phyloP scores from a whole-genome alignment of 2,113 vertebrate genomes.

The Mustela nigripes region DNA sequence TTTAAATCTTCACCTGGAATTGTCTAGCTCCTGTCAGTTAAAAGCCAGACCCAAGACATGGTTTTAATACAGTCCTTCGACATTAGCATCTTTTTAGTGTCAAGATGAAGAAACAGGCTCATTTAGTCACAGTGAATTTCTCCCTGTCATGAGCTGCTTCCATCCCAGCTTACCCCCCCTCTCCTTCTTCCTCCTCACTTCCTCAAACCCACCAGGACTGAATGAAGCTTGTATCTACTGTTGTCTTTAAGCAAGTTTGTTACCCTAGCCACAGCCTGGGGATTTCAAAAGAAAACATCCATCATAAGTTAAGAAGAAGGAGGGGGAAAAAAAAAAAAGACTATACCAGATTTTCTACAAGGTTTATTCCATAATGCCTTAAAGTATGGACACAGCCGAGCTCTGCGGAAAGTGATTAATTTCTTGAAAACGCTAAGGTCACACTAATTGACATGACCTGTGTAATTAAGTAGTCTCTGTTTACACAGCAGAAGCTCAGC shows the following conservation, averaged over 20 bases:
- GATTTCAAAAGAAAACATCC: slow-evolving; percentile 76
- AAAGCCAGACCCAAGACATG: slow-evolving; percentile 69
- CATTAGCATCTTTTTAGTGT: slow-evolving; percentile 79
- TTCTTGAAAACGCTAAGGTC: slow-evolving; percentile 91
- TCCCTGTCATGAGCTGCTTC: slow-evolving; percentile 27
- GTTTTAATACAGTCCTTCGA: slow-evolving; percentile 65
- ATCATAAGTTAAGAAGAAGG: slow-evolving; percentile 76
- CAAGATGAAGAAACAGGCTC: slow-evolving; percentile 72
- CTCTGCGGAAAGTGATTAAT: slow-evolving; percentile 90
- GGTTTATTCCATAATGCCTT: slow-evolving; percentile 82
- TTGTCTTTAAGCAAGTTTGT: slow-evolving; percentile 75
- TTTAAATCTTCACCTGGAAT: slow-evolving; percentile 75
- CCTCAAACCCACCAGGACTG: slow-evolving; percentile 44
- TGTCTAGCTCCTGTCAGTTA: slow-evolving; percentile 70
- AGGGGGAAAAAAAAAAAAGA: slow-evolving; percentile 43
- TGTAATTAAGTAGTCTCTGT: slow-evolving; percentile 93
- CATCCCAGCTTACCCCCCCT: neutral
- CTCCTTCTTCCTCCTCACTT: neutral
- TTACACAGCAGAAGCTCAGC: slow-evolving; percentile 89
- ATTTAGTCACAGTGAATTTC: slow-evolving; percentile 64
- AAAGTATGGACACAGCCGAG: slow-evolving; percentile 72
- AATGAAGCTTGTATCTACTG: slow-evolving; percentile 68
- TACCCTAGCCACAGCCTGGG: slow-evolving; percentile 66
- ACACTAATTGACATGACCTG: slow-evolving; percentile 92
- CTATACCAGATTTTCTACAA: slow-evolving; percentile 73